Percentiles rank a stretch among this genome's conserved stretches.
Evolutionary conservation across 2,113 vertebrate genomes (phyloP).

Genomic region (Pipa parva): DNA sequence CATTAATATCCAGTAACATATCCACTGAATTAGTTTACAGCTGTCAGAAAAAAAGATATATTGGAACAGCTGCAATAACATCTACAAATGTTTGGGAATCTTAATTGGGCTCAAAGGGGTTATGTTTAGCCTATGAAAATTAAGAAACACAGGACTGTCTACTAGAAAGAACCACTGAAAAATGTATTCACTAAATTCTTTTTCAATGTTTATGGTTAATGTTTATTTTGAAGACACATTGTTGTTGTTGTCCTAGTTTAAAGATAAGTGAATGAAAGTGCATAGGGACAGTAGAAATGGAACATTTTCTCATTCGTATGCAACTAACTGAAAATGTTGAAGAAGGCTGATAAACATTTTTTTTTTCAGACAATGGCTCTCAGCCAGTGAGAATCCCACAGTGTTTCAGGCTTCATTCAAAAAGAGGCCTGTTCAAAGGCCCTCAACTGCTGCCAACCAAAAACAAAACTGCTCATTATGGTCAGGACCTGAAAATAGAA

Average conservation of each 20-base stretch:
- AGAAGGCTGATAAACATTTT: slow-evolving; percentile 49
- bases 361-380: slow-evolving; percentile 46
- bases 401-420: slow-evolving; percentile 50
- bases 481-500: slow-evolving; percentile 37
- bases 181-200: slow-evolving; percentile 33
- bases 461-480: slow-evolving; percentile 49
- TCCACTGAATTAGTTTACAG: slow-evolving; percentile 64
- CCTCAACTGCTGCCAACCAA: slow-evolving; percentile 46
- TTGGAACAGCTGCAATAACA: slow-evolving; percentile 66
- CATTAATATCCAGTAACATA: slow-evolving; percentile 42
- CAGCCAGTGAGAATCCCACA: slow-evolving; percentile 44
- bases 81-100: slow-evolving; percentile 53
- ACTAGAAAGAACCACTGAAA: slow-evolving; percentile 42
- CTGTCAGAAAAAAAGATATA: slow-evolving; percentile 64
- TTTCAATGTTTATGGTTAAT: slow-evolving; percentile 43
- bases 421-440: slow-evolving; percentile 49
- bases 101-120: slow-evolving; percentile 60
- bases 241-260: background rate
- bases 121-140: slow-evolving; percentile 46
- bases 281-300: slow-evolving; percentile 26
- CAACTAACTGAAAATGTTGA: slow-evolving; percentile 41
- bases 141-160: slow-evolving; percentile 29
- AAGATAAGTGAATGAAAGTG: background rate
- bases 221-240: background rate
- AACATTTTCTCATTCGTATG: background rate